phyloP scores from a whole-genome alignment of 1,140 invertebrate genomes.

The Camponotus vicinus region DNA sequence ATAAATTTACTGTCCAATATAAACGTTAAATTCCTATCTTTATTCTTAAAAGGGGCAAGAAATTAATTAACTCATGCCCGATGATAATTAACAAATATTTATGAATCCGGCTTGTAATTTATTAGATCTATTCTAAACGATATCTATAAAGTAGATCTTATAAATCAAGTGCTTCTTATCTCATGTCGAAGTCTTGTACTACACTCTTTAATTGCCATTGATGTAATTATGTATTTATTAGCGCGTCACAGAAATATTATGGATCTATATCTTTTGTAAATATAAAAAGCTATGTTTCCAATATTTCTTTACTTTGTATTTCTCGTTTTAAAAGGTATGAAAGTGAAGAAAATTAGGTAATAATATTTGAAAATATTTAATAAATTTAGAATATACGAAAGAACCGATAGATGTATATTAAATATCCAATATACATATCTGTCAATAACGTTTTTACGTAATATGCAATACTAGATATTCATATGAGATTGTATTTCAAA shows the following conservation, averaged over 20 bases:
- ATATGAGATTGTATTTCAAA: neutral
- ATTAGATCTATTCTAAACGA: neutral
- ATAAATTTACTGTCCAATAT: neutral
- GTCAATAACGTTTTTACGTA: neutral
- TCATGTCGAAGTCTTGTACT: neutral
- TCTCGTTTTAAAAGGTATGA: neutral
- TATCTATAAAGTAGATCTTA: neutral
- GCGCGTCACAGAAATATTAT: neutral
- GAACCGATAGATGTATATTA: too few species aligned
- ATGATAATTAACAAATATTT: constrained; percentile 2
- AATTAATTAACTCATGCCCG: neutral
- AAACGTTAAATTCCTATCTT: neutral
- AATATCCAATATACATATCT: neutral
- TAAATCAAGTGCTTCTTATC: neutral
- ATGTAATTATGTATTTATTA: constrained; percentile 2
- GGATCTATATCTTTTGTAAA: neutral
- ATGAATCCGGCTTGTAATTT: neutral
- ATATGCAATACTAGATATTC: neutral
- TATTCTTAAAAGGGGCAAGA: neutral
- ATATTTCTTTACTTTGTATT: neutral
- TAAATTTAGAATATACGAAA: neutral
- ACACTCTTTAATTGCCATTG: neutral
- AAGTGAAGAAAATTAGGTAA: neutral
- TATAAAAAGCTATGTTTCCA: neutral
- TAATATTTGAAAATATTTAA: neutral